phyloP scores from a whole-genome alignment of 2,113 vertebrate genomes.

The Orycteropus afer region DNA sequence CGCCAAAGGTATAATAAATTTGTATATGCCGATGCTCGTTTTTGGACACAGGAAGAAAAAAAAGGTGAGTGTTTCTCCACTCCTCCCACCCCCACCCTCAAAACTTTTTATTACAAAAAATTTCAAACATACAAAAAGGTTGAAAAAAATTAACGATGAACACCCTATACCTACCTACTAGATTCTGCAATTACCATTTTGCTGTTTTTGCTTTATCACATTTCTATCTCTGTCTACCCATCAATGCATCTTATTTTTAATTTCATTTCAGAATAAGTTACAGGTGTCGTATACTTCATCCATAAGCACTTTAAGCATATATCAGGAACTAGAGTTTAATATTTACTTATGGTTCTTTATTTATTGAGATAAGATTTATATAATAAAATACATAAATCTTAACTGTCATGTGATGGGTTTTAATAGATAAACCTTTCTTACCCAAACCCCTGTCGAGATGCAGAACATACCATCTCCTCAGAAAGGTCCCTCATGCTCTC shows the following conservation, averaged over 20 bases:
- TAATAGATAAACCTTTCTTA: background rate
- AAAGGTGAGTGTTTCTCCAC: slow-evolving; percentile 82
- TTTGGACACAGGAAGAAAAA: slow-evolving; percentile 83
- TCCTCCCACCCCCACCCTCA: background rate
- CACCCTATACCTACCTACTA: background rate
- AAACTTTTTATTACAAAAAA: slow-evolving; percentile 15
- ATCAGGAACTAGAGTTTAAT: background rate
- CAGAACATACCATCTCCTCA: background rate
- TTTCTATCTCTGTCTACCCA: background rate
- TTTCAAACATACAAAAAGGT: background rate
- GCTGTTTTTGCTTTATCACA: background rate
- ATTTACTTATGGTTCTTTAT: background rate
- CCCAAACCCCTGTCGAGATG: background rate
- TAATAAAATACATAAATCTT: background rate
- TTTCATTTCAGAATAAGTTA: background rate
- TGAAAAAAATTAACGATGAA: background rate
- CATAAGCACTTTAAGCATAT: background rate
- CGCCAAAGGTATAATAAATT: slow-evolving; percentile 91
- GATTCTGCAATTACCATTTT: background rate
- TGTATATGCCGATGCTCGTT: slow-evolving; percentile 88
- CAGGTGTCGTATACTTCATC: background rate
- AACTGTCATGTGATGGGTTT: background rate
- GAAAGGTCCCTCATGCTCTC: background rate
- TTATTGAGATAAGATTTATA: slow-evolving; percentile 9
- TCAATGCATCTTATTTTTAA: background rate